Evolutionary conservation across 1,140 invertebrate genomes (phyloP), one percentile per base, ranked within the genome.

Genomic region (Drosophila ficusphila): DNA sequence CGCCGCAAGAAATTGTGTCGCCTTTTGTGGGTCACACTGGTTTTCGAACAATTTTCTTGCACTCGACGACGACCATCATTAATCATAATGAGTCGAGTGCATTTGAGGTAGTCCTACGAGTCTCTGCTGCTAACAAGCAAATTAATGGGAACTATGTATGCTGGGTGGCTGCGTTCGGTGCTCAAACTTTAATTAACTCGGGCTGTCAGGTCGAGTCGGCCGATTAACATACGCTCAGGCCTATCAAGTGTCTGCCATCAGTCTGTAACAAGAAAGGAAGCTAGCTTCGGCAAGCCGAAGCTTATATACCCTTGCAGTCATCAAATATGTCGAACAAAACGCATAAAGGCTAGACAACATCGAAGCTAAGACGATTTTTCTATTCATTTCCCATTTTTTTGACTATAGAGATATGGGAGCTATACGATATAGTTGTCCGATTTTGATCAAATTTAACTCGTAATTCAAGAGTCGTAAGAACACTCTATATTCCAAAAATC

Each of bases 171-270:
- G 34, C n/a, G 57, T 41, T 60, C 47, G 52, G 49, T 61, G 79
- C 72, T 49, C 68, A 65, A 69, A 86, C 47, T 81, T 86, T 85
- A 85, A 85, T 85, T 86, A 85, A 85, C 81, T 85, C 73, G 79
- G 62, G 61, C 76, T 86, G 72, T 76, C 76, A 79, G 76, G 61
- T 81, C 82, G 74, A 58, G 58, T 31, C 58, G 46, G 27, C 60
- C 73, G 79, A 86, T 85, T 85, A 85, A 86, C 79, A 85, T 85
- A 85, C 85, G 85, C 83, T 72, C 62, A 54, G 79, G 79, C 72
- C 79, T 85, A 85, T 85, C 79, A 76, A 73, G 79, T 81, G 79
- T 85, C 79, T 85, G 82, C 71, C 69, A 85, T 85, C 79, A 58
- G 69, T 83, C 79, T 85, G 79, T 85, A n/a, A n/a, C n/a, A n/a